Conservation (phyloP, 2,888 invertebrate species). For the Muscina levida region DNA sequence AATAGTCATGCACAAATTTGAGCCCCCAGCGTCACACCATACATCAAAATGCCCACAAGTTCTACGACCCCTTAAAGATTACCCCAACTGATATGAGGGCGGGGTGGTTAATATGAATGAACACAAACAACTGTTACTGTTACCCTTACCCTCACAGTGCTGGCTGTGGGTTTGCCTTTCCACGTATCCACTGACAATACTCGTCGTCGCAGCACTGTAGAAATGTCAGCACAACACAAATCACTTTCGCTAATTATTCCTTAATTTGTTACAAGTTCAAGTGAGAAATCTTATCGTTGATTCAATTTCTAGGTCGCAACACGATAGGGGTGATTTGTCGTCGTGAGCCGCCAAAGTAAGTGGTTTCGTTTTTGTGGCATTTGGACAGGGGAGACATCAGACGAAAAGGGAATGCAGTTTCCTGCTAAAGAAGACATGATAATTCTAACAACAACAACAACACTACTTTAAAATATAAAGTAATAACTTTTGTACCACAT, state of each 20-base stretch:
- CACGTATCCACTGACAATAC: conserved; percentile 16
- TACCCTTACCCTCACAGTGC: not conserved
- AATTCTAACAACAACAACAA: conserved; percentile 7
- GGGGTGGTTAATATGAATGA: too few relatives aligned
- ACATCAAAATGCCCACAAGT: too few relatives aligned
- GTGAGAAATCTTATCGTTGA: conserved; percentile 53
- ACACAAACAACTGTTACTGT: too few relatives aligned
- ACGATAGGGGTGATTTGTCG: conserved; percentile 27
- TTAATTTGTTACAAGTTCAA: conserved; percentile 65
- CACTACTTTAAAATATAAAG: conserved; percentile 5
- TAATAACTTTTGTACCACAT: conserved; percentile 2
- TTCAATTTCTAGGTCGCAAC: not conserved
- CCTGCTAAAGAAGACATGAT: too few relatives aligned
- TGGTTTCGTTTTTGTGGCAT: too few relatives aligned
- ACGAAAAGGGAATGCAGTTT: too few relatives aligned
- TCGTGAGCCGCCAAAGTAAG: not conserved
- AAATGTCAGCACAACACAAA: conserved; percentile 70
- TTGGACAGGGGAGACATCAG: too few relatives aligned
- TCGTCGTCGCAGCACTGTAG: too few relatives aligned
- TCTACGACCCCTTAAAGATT: too few relatives aligned
- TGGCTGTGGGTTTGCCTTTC: not conserved
- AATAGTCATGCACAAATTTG: not conserved
- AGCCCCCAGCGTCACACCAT: not conserved
- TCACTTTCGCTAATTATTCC: conserved; percentile 75
- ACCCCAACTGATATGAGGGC: too few relatives aligned